Evolutionary conservation across 2,113 vertebrate genomes (phyloP).

Genomic region (Phyllostomus discolor): DNA sequence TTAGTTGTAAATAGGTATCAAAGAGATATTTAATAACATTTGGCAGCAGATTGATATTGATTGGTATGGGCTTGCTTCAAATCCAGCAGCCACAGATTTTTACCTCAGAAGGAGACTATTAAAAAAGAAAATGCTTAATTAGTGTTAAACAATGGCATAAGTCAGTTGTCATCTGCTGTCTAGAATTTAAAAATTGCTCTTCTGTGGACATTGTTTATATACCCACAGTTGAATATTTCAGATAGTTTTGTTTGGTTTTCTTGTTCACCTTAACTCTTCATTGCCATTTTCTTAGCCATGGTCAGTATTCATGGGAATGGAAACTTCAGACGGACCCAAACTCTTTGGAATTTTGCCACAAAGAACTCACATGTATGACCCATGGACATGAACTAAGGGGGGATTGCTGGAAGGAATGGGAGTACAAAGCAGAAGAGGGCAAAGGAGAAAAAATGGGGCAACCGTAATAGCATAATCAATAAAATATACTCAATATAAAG

Average conservation of each 20-base stretch:
- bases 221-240: conserved; percentile 4
- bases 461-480: too few species aligned
- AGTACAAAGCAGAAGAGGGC: too few species aligned
- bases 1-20: conserved; percentile 85
- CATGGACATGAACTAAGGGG: too few species aligned
- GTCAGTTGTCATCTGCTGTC: conserved; percentile 48
- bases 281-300: neutral
- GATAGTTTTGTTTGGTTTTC: neutral
- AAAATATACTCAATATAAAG: too few species aligned
- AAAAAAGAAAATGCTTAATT: conserved; percentile 66
- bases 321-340: neutral
- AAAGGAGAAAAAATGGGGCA: too few species aligned
- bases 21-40: conserved; percentile 86
- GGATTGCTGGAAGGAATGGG: too few species aligned
- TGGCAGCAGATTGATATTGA: conserved; percentile 81
- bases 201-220: neutral
- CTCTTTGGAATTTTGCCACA: neutral
- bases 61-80: conserved; percentile 72
- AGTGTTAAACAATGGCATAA: conserved; percentile 71
- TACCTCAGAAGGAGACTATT: conserved; percentile 54
- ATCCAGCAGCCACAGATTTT: conserved; percentile 70
- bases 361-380: too few species aligned
- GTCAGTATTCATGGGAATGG: neutral
- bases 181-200: conserved; percentile 62
- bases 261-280: conserved; percentile 14